Base-by-base conservation (phyloP, 2,888 invertebrate genomes). In the Herminia tarsipennalis region DNA sequence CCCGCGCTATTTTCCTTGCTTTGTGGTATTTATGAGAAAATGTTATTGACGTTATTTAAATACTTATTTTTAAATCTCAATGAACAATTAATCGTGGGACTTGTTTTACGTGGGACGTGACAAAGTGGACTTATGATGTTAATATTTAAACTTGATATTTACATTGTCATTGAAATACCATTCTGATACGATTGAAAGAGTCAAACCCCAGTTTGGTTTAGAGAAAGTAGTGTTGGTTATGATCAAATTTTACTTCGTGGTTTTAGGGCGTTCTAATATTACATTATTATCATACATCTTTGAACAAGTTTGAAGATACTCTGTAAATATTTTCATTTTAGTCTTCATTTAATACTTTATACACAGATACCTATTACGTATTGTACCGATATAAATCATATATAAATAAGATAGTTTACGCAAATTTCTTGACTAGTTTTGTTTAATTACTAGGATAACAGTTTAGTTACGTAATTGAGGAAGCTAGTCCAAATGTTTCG, bases 401-500 rank as follows among this genome's bases (percentile, higher is more conserved):
- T 61, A 60, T 47, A 57, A 34, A 53, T 67, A 57, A 54, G 52
- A 67, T 68, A 66, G 73, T 73, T 66, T 77, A 81, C 61, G 73
- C 73, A 78, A 77, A 78, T 76, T 70, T 75, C 77, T 79, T 76
- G 86, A 88, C 88, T 88, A 89, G 88, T 88, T 90, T 88, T 86
- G 81, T 79, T 89, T 86, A 87, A 86, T 88, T 84, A 85, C 83
- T 88, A 86, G 83, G 79, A 78, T 82, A 82, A 81, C 72, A 70
- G 68, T 76, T 74, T 82, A 83, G 85, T 83, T 80, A 80, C 67
- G 86, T 86, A 84, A 86, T 87, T 88, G 88, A 89, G 88, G 70
- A 89, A 90, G 89, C 91, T 91, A 91, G 91, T 91, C 91, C 87
- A 86, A 88, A 86, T 86, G 83, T 86, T 77, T 86, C 76, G 83